phyloP scores from a whole-genome alignment of 2,797 vertebrate genomes.

The Fundulus diaphanus region DNA sequence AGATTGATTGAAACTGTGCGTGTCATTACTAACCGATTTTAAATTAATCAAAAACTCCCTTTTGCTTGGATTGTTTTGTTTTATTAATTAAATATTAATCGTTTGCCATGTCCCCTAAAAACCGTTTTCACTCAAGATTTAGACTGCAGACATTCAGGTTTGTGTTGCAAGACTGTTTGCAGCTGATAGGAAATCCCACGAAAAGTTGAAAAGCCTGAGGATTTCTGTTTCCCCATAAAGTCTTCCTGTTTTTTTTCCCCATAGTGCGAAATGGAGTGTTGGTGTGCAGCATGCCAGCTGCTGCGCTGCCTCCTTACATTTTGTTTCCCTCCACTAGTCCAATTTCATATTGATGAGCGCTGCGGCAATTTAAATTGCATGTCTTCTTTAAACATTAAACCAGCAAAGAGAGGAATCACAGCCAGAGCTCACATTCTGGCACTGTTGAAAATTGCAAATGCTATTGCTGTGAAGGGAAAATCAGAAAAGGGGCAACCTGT shows the following conservation, averaged over 20 bases:
- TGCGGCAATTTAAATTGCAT: slow-evolving; percentile 82
- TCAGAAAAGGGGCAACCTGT: slow-evolving; percentile 65
- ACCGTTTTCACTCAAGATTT: slow-evolving; percentile 30
- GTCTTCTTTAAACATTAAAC: slow-evolving; percentile 86
- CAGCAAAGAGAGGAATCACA: slow-evolving; percentile 81
- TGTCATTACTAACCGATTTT: slow-evolving; percentile 22
- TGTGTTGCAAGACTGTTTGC: slow-evolving; percentile 38
- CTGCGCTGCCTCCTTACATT: slow-evolving; percentile 73
- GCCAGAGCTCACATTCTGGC: slow-evolving; percentile 81
- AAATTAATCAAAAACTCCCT: slow-evolving; percentile 5
- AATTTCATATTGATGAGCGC: slow-evolving; percentile 87
- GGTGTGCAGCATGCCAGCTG: slow-evolving; percentile 54
- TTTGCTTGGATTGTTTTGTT: slow-evolving; percentile 28
- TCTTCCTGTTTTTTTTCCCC: slow-evolving; percentile 50
- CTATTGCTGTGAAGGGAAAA: slow-evolving; percentile 69
- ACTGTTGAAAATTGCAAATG: slow-evolving; percentile 83
- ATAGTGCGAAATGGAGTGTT: slow-evolving; percentile 70
- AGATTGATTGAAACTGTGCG: slow-evolving; percentile 25
- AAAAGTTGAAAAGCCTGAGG: slow-evolving; percentile 52
- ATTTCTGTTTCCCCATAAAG: slow-evolving; percentile 58
- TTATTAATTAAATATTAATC: slow-evolving; percentile 44
- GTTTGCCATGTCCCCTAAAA: slow-evolving; percentile 42
- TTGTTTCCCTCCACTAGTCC: slow-evolving; percentile 75
- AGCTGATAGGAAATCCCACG: slow-evolving; percentile 51
- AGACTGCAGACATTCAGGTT: slow-evolving; percentile 36